Evolutionary conservation across 1,140 invertebrate genomes (phyloP), one percentile per base, ranked within the genome.

Genomic region (Meloidogyne exigua): DNA sequence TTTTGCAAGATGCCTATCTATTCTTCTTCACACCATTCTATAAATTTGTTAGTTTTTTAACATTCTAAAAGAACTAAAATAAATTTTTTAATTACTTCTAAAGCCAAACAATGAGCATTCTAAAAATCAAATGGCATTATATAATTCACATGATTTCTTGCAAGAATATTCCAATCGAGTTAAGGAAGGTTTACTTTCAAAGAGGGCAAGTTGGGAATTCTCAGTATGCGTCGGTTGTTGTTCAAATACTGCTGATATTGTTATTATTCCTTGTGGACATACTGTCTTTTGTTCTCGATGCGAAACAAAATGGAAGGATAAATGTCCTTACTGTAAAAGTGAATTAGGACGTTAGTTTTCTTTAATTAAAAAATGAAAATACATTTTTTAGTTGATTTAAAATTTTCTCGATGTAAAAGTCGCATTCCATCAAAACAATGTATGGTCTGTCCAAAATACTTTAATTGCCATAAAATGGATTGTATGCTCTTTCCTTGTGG

Each of bases 401-500:
- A 39, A 39, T 39, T 39, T 9, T 39, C 36, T 39, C 36, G 36
- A 39, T 39, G 36, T 10, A 39, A 39, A 39, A 39, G 36, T 9
- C 36, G 36, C 3, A 13, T 64, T 23, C 26, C 67, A 21, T 32
- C n/a, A 18, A 57, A 49, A 18, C 68, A 44, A 18, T 76, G 75
- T n/a, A 25, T 75, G 66, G 10, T 64, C 10, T 76, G 75, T 36
- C 75, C 75, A 25, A 39, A 23, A 1, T 26, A 44, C 4, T 72
- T 75, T 25, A 39, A 75, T 12, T 76, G 75, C 21, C 67, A 39
- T 15, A 39, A 72, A 44, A 72, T 76, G 75, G 63, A 76, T 66
- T 49, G 42, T 42, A 76, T 76, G 66, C 9, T 76, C 39, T 71
- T 76, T 57, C 75, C 75, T 13, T 76, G 75, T 42, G 23, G 75